These are phyloP conservation scores for Caenorhabditis wallacei DNA, from an alignment of 2,888 invertebrate genomes.

Conservation along the genomic window DNA sequence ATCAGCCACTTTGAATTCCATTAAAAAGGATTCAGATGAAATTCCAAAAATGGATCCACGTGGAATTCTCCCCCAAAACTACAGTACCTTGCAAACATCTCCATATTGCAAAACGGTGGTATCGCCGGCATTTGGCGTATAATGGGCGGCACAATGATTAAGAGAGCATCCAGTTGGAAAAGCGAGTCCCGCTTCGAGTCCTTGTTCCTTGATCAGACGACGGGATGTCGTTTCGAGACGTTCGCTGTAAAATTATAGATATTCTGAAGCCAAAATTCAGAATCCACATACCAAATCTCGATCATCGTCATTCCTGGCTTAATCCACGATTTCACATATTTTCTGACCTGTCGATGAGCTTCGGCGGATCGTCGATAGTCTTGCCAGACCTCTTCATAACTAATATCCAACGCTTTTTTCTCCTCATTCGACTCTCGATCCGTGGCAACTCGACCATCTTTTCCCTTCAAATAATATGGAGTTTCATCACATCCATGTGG, in stretches of 20 bases:
- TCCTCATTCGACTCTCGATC: slow-evolving; percentile 86
- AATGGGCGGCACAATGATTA: slow-evolving; percentile 99
- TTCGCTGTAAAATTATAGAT: slow-evolving; percentile 86
- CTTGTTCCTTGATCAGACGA: slow-evolving; percentile 94
- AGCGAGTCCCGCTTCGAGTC: slow-evolving; percentile 90
- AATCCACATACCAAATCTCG: slow-evolving; percentile 89
- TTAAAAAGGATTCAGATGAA: no score
- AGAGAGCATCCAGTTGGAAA: slow-evolving; percentile 99
- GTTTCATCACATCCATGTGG: slow-evolving; percentile 88
- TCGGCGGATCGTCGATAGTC: slow-evolving; percentile 92
- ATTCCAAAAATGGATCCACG: no score
- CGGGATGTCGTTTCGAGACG: slow-evolving; percentile 95
- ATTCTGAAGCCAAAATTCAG: no score
- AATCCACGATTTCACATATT: slow-evolving; percentile 94
- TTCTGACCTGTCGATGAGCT: slow-evolving; percentile 95
- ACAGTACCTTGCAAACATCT: slow-evolving; percentile 91
- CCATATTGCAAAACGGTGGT: slow-evolving; percentile 94
- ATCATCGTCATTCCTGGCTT: slow-evolving; percentile 99
- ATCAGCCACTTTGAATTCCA: no score
- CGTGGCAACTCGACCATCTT: slow-evolving; percentile 80
- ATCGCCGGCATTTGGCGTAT: slow-evolving; percentile 99
- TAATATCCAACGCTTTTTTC: slow-evolving; percentile 90
- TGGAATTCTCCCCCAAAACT: no score
- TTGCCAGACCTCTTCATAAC: slow-evolving; percentile 88
- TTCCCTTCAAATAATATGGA: slow-evolving; percentile 70